Evolutionary conservation across 2,888 invertebrate genomes (phyloP), one percentile per base, ranked within the genome.

Genomic region (Drosophila cognata): DNA sequence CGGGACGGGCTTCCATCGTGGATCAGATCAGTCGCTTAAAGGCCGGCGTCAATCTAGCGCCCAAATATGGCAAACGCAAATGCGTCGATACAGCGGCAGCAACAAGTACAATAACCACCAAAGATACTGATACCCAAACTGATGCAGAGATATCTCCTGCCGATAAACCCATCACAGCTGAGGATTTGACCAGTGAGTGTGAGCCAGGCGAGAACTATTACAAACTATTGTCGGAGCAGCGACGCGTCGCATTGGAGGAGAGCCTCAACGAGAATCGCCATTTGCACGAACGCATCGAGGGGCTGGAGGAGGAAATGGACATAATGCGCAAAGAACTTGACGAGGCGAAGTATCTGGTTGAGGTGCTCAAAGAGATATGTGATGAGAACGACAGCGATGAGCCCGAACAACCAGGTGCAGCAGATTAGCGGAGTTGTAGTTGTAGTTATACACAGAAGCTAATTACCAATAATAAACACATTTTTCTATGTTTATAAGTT

Each of bases 181-280:
- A 95, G 80, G 97, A 97, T 91, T 94, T 97, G 41, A 96, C 96
- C 1, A 95, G 95, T 50, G 95, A 95, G 67, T 94, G 94, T 66
- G 94, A 94, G 43, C 96, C 97, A 5, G 95, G 96, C 67, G 95
- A 95, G 88, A 95, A 95, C 74, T 97, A 97, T 91, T 97, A 97
- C 96, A 94, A 96, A 92, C 93, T 95, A 53, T 91, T 97, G 74
- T 96, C 97, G 31, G 97, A 96, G 91, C 96, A 95, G 86, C 94
- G 97, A 71, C 95, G 96, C 68, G 93, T 95, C 81, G 96, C 96
- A 3, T 92, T 97, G 33, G 95, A 97, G 84, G 95, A 96, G 73
- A 95, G 96, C 33, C 94, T 97, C 35, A 94, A 95, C 66, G 97
- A 97, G 92, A 97, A 96, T 93, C 94, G 95, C 71, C 94, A 94